Evolutionary conservation across 2,797 vertebrate genomes (phyloP).

Genomic region (Coregonus ussuriensis): DNA sequence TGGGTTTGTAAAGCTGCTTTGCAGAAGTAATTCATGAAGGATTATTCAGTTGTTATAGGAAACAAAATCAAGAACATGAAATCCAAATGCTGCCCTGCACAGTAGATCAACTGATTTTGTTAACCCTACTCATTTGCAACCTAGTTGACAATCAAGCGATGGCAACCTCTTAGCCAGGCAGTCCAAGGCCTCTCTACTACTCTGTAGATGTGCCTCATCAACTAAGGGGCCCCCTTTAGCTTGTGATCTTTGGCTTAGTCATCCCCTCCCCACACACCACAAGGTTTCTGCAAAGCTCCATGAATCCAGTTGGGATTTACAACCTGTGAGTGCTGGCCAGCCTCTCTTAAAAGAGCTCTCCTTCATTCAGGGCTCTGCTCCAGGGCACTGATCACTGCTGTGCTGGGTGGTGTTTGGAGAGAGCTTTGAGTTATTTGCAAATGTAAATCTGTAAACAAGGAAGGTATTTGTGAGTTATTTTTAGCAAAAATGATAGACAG

Average conservation of each 20-base stretch:
- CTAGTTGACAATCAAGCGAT: neutral
- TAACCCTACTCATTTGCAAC: neutral
- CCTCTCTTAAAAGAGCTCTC: neutral
- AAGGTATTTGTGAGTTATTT: neutral
- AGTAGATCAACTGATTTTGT: neutral
- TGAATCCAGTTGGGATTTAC: neutral
- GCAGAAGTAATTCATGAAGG: slow-evolving; percentile 66
- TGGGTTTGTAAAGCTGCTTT: slow-evolving; percentile 61
- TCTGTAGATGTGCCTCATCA: neutral
- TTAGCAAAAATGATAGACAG: neutral
- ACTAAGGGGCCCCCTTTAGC: neutral
- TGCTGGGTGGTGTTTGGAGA: neutral
- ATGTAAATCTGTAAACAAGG: neutral
- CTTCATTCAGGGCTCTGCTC: neutral
- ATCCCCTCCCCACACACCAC: neutral
- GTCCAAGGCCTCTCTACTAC: neutral
- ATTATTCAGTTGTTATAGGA: slow-evolving; percentile 65
- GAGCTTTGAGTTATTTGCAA: neutral
- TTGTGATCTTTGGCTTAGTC: neutral
- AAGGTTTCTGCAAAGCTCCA: neutral
- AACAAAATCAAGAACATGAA: slow-evolving; percentile 37
- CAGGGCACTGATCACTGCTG: too few relatives aligned
- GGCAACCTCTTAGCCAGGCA: neutral
- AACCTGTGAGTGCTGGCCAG: neutral
- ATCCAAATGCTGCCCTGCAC: neutral